Base-by-base conservation (phyloP, 1,140 invertebrate species). In the Bradysia coprophila region DNA sequence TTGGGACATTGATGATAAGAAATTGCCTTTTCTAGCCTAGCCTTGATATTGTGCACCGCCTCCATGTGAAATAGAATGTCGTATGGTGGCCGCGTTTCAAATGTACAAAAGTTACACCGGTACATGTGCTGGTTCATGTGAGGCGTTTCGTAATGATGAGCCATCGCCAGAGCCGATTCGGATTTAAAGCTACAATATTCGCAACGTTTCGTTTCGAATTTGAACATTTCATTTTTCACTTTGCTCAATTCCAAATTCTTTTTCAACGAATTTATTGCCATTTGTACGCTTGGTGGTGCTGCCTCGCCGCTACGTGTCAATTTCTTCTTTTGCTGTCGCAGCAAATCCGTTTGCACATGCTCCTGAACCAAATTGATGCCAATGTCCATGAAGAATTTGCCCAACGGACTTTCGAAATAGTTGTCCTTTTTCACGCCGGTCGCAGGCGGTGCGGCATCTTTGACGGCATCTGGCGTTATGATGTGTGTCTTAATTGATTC, bases 61-160 rank as follows among this genome's bases (percentile, higher is more conserved):
- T 92, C 81, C 82, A 93, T 90, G 51, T 97, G 92, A 54, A 77
- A 86, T 4, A 91, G 64, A 46, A 94, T 93, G 54, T 88, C 82
- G 49, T 85, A 82, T 9, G 84, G 78, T 56, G 79, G 83, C 42
- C 80, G 71, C 21, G 87, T 81, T 57, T 87, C 80, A 48, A 81
- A 79, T 1, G 74, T 59, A 64, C 87, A 92, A 57, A 87, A 89
- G 63, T 89, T 87, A 66, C 86, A 94, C 57, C 76, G 76, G 55
- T 87, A 85, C 8, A 83, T 67, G 50, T 81, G 79, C 53, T 86
- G 84, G 44, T 76, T 81, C 78, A 91, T 82, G 59, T 95, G 91
- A 18, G 90, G 90, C 21, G 83, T 88, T 54, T 92, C 85, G 54
- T 91, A 71, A 60, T 97, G 91, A 59, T 86, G 78, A 21, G 81